phyloP scores from a whole-genome alignment of 2,888 invertebrate genomes.

The Caenorhabditis angaria region DNA sequence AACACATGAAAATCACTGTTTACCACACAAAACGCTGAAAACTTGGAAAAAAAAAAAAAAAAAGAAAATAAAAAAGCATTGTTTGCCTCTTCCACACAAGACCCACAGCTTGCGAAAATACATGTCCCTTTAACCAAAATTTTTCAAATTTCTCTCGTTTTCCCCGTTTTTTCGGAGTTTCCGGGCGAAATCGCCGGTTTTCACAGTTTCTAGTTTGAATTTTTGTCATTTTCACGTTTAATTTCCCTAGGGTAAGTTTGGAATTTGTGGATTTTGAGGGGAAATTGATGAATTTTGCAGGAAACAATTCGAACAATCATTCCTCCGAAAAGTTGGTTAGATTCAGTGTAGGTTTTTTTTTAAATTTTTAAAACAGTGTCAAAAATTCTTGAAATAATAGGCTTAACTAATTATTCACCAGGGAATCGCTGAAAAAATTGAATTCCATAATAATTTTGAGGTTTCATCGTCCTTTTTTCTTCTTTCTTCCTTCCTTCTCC shows the following conservation, averaged over 20 bases:
- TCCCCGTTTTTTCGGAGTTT: too few relatives aligned
- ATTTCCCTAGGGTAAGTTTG: not conserved
- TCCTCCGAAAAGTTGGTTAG: too few relatives aligned
- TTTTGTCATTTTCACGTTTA: not conserved
- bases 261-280: not conserved
- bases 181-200: too few relatives aligned
- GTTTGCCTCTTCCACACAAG: constrained; percentile 17
- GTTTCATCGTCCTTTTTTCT: not conserved
- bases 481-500: not conserved
- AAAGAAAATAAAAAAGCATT: constrained; percentile 14
- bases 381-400: too few relatives aligned
- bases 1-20: not conserved
- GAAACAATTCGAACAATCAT: too few relatives aligned
- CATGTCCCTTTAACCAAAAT: constrained; percentile 26
- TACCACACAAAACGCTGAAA: not conserved
- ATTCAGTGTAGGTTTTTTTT: too few relatives aligned
- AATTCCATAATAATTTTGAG: too few relatives aligned
- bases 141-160: too few relatives aligned
- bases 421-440: too few relatives aligned
- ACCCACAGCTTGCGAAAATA: constrained; percentile 9
- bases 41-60: constrained; percentile 10
- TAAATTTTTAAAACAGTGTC: too few relatives aligned
- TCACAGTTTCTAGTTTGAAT: not conserved
- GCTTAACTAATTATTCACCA: too few relatives aligned
- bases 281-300: too few relatives aligned